Base-by-base conservation (phyloP, 1,140 invertebrate genomes). In the Linepithema humile region DNA sequence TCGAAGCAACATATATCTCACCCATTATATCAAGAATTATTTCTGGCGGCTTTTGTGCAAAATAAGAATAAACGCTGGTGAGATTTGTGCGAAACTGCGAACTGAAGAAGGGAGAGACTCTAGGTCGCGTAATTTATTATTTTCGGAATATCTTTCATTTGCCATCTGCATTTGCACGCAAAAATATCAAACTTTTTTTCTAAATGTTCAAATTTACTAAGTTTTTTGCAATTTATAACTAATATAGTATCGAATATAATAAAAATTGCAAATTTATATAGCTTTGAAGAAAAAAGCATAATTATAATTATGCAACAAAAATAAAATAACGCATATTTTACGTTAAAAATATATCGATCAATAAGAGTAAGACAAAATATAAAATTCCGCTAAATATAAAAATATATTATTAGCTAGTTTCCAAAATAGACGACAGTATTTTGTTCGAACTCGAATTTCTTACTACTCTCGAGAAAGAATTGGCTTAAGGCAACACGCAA, bases 21-120 rank as follows among this genome's bases (percentile, higher is more conserved):
- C 64, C 35, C 26, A 35, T 67, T 69, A 35, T 70, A 80, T 80
- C 75, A 80, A 80, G 75, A 80, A 80, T 80, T 80, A 80, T 70
- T 80, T 69, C 75, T 35, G 48, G 17, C 35, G 48, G 50, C 75
- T 80, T 80, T 80, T 50, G 35, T 64, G 64, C 64, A 50, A 20
- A 70, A 80, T 70, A 26, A 80, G 26, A 80, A 80, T 43, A 80
- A 80, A 70, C 75, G 75, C 38, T 40, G 35, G 32, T 20, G 23
- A 69, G 65, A 78, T 67, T 78, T 53, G n/a, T n/a, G 60, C 35
- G 35, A 78, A 53, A 77, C 40, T 35, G 4, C 45, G n/a, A 2
- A 26, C 23, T n/a, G 35, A 7, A 17, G 35, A 29, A 12, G 35
- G 40, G 20, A 38, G 43, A 65, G 9, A 38, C 15, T 67, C 45